Percentiles rank a stretch among this genome's conserved stretches.
phyloP scores from a whole-genome alignment of 2,797 vertebrate genomes.

The Leontocebus nigricollis region DNA sequence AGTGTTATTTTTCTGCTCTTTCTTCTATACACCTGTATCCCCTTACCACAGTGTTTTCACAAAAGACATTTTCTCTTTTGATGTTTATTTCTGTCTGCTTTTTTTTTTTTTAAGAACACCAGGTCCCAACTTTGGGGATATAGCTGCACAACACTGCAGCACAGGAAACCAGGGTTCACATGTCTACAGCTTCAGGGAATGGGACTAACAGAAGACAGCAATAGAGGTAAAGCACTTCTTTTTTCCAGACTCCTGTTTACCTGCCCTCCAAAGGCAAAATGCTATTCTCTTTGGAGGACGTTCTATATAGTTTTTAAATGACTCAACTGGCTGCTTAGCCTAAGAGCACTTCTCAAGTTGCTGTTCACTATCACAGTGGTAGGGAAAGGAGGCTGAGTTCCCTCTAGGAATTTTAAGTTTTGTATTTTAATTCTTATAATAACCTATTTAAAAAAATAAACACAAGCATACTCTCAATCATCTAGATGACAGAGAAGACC shows the following conservation, averaged over 20 bases:
- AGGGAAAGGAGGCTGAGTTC: neutral
- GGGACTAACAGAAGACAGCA: neutral
- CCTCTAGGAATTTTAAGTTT: neutral
- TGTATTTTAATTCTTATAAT: conserved; percentile 17
- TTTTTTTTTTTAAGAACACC: neutral
- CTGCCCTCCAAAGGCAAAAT: neutral
- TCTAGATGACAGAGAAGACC: neutral
- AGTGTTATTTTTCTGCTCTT: neutral
- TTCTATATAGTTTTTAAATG: neutral
- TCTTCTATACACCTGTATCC: neutral
- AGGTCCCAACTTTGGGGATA: neutral
- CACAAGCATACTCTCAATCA: conserved; percentile 27
- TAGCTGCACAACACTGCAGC: neutral
- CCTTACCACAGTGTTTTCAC: neutral
- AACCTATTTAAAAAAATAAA: conserved; percentile 17
- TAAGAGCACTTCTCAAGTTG: neutral
- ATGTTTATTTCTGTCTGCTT: neutral
- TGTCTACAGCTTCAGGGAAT: neutral
- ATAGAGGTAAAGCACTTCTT: neutral
- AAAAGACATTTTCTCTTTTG: neutral
- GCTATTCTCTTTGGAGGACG: neutral
- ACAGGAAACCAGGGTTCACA: neutral
- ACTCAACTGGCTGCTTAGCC: neutral
- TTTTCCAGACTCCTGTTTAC: neutral
- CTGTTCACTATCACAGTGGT: neutral